These are phyloP conservation scores for Mirza zaza DNA, from an alignment of 2,113 vertebrate genomes.

Conservation along the genomic window DNA sequence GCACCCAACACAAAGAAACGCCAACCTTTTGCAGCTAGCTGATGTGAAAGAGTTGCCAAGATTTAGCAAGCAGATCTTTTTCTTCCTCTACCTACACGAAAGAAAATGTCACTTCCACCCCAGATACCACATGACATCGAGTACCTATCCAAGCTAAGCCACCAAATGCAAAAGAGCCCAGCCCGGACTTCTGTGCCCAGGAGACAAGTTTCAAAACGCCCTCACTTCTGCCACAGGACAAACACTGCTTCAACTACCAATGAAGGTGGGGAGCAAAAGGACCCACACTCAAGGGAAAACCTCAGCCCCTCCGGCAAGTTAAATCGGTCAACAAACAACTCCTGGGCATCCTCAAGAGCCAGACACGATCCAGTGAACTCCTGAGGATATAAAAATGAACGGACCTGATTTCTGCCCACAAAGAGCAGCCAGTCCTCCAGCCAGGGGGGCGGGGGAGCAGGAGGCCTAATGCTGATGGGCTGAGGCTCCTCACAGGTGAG, in stretches of 20 bases:
- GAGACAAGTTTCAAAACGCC: not conserved
- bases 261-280: fast-evolving
- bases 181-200: not conserved
- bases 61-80: not conserved
- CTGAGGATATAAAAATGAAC: not conserved
- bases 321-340: not conserved
- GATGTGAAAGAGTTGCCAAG: not conserved
- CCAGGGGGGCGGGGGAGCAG: not conserved
- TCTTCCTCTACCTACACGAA: not conserved
- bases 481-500: not conserved
- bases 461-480: fast-evolving
- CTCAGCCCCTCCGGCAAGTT: fast-evolving
- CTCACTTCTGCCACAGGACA: not conserved
- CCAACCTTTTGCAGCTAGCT: not conserved
- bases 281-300: not conserved
- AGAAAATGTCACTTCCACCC: not conserved
- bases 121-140: not conserved
- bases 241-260: fast-evolving
- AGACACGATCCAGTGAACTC: fast-evolving
- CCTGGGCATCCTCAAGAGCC: not conserved
- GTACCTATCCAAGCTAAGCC: not conserved
- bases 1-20: not conserved
- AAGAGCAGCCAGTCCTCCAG: not conserved
- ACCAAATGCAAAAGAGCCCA: not conserved
- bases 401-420: not conserved